Conservation (phyloP, 1,140 invertebrate species). For the Propsilocerus akamusi region DNA sequence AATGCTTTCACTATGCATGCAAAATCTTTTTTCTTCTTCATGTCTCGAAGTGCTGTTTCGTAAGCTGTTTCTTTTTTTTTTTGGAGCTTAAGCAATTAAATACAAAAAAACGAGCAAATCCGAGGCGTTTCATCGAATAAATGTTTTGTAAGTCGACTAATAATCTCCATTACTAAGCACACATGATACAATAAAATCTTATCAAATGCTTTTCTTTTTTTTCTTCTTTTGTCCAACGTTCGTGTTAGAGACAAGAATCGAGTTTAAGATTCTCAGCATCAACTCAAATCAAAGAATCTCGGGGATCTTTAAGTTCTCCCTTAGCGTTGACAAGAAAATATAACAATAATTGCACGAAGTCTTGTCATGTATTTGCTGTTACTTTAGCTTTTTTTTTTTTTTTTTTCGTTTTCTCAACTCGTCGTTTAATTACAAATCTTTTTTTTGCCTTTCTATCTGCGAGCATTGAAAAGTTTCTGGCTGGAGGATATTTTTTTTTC, state of each 20-base stretch:
- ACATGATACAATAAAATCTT: slow-evolving; percentile 1
- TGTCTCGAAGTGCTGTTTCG: background rate
- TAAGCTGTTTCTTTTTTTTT: background rate
- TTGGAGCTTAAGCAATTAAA: background rate
- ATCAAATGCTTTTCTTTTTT: background rate
- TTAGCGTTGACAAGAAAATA: background rate
- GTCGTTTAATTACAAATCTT: background rate
- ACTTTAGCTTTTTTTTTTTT: background rate
- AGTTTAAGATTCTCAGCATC: background rate
- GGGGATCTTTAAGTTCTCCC: no score
- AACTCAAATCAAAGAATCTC: no score
- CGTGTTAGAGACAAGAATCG: background rate
- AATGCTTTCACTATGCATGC: background rate
- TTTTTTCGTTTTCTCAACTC: background rate
- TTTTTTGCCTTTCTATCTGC: background rate
- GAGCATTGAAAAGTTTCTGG: background rate
- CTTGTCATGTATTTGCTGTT: background rate
- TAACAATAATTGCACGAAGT: background rate
- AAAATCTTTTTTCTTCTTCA: background rate
- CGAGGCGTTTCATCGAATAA: background rate
- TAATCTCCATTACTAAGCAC: background rate
- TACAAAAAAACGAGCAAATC: background rate
- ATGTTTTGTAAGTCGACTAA: background rate
- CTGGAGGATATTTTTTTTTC: background rate
- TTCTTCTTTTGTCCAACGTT: background rate